A percentile compares a stretch with the other conserved stretches of the same genome.
Evolutionary conservation across 53 echinoderm and acorn worm genomes (phyloP).

Genomic region (Echinarachnius parma): DNA sequence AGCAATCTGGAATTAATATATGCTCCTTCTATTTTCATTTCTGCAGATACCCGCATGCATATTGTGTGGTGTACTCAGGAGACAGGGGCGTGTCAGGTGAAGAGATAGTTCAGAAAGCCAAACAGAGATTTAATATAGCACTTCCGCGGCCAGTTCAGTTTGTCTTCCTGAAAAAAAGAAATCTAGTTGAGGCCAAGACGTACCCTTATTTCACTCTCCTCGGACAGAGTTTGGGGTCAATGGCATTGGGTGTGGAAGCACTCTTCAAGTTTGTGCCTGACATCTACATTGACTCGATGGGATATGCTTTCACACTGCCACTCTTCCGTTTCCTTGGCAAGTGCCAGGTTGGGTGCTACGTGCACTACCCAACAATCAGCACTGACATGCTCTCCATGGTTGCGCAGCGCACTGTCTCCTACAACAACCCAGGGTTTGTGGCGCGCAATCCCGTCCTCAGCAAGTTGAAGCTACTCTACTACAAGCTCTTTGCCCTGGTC

Average conservation of each 20-base stretch:
- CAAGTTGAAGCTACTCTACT: conserved; percentile 79
- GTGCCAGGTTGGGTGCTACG: conserved; percentile 84
- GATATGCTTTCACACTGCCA: conserved; percentile 90
- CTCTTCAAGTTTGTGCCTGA: conserved; percentile 75
- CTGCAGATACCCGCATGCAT: conserved; percentile 70
- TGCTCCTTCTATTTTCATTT: too few relatives aligned
- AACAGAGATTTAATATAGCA: conserved; percentile 82
- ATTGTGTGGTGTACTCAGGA: conserved; percentile 85
- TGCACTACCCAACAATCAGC: conserved; percentile 96
- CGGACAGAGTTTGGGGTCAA: conserved; percentile 89
- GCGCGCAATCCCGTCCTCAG: conserved; percentile 80
- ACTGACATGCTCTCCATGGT: conserved; percentile 83
- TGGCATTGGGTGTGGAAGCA: conserved; percentile 85
- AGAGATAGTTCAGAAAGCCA: conserved; percentile 77
- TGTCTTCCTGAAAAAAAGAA: conserved; percentile 69
- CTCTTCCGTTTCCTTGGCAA: conserved; percentile 74
- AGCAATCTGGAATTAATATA: too few relatives aligned
- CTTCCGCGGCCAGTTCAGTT: conserved; percentile 81
- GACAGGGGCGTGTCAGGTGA: conserved; percentile 71
- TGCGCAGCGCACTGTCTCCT: conserved; percentile 54
- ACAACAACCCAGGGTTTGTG: conserved; percentile 85
- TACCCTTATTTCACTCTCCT: conserved; percentile 89
- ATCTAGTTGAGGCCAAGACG: conserved; percentile 83
- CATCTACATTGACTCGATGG: conserved; percentile 92
- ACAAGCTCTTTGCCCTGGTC: conserved; percentile 70